Percentiles rank a stretch among this genome's conserved stretches.
Conservation (phyloP, 2,113 vertebrate genomes). For the Acrocephalus kingi region DNA sequence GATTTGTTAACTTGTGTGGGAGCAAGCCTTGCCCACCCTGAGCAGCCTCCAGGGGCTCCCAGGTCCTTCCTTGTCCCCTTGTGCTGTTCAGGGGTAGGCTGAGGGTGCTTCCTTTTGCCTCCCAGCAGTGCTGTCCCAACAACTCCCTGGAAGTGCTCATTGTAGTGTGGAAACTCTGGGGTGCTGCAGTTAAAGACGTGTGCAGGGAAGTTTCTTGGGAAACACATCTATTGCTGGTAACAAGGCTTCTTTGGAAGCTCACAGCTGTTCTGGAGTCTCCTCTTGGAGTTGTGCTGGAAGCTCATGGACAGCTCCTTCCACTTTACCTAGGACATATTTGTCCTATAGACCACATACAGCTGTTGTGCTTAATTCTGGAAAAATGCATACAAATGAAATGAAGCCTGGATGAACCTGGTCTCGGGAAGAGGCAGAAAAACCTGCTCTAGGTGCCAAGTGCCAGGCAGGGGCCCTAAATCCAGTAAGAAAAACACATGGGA, state of each 20-base stretch:
- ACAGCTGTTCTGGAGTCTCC: background rate
- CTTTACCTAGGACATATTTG: rapidly evolving
- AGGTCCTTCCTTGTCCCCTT: background rate
- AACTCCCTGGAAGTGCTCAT: background rate
- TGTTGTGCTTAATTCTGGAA: background rate
- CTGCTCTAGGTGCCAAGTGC: background rate
- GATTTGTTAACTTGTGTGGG: background rate
- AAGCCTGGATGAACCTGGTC: background rate
- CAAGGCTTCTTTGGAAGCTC: background rate
- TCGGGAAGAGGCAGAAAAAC: background rate
- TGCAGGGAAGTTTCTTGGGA: background rate
- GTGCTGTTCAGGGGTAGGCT: background rate
- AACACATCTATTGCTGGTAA: background rate
- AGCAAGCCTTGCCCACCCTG: background rate
- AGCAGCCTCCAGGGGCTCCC: background rate
- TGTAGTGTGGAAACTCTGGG: background rate
- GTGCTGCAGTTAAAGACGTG: background rate
- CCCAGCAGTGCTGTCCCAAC: background rate
- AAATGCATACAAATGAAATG: background rate
- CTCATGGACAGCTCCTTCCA: background rate
- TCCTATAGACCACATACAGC: rapidly evolving
- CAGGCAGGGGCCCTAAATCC: background rate
- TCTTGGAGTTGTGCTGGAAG: background rate
- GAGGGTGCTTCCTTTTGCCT: background rate
- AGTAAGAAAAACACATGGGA: background rate